Base-by-base conservation (phyloP, 2,797 vertebrate species). In the Rhodeus uyekii region DNA sequence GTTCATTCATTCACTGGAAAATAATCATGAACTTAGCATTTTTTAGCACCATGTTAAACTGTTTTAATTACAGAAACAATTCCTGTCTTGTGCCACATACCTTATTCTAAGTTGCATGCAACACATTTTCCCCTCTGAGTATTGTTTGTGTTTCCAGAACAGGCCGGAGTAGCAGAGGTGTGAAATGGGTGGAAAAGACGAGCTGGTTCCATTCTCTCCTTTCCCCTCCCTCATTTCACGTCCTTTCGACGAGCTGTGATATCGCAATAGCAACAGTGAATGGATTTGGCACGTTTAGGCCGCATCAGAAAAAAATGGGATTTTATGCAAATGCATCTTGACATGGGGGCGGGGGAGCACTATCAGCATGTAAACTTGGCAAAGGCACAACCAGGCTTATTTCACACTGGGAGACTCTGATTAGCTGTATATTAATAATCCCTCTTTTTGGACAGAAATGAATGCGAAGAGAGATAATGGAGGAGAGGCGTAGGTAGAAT, bases 351-450 rank as follows among this genome's bases (percentile, higher is more conserved):
- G 77, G 76, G 67, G 73, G 53, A 82, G 71, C 84, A 88, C 84
- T 87, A 84, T 86, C 82, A 44, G 83, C 84, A 80, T 86, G 86
- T 87, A 86, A 88, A 88, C 87, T 81, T 83, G 84, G 81, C 67
- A 46, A 76, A 44, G 27, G 71, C 75, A 82, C 72, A 38, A 48
- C 71, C 32, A 22, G 81, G 67, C 68, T 80, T 86, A 89, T 87
- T 87, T 86, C 85, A 85, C 85, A 85, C 85, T 82, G 76, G 61
- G 86, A 76, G 80, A 84, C 72, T 58, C 86, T 83, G 85, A 89
- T 89, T 87, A 89, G 83, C 78, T 73, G 79, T 78, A 78, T 89
- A 85, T 87, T 89, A 86, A 86, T 86, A 87, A 86, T 76, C 85
- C 74, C 55, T 76, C 80, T 73, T 75, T 85, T 80, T 83, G 76